A percentile compares a stretch with the other conserved stretches of the same genome.
These are phyloP conservation scores for Enteromius afrohamiltoni DNA, from an alignment of 2,797 vertebrate genomes.

Conservation along the genomic window DNA sequence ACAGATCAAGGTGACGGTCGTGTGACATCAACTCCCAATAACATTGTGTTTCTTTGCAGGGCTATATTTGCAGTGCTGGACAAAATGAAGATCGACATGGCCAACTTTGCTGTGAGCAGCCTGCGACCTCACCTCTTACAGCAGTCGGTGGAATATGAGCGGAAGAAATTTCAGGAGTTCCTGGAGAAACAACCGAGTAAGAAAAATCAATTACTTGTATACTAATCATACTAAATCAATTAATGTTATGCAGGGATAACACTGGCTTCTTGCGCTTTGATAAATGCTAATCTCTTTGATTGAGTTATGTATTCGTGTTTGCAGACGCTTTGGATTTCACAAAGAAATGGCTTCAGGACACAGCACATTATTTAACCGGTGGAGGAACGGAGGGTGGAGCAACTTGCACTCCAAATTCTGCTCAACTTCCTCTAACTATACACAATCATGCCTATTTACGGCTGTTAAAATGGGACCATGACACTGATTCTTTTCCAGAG, in stretches of 20 bases:
- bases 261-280: not conserved
- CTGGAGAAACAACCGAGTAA: slow-evolving; percentile 94
- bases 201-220: slow-evolving; percentile 49
- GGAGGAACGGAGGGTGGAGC: slow-evolving; percentile 56
- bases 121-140: slow-evolving; percentile 94
- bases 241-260: not conserved
- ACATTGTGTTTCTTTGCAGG: slow-evolving; percentile 68
- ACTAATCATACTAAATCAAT: not conserved
- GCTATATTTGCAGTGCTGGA: slow-evolving; percentile 92
- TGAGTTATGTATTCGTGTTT: slow-evolving; percentile 37
- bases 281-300: slow-evolving; percentile 1
- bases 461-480: slow-evolving; percentile 91
- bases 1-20: not conserved
- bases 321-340: slow-evolving; percentile 93
- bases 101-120: slow-evolving; percentile 92
- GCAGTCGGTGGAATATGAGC: slow-evolving; percentile 95
- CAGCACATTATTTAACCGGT: slow-evolving; percentile 75
- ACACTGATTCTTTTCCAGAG: slow-evolving; percentile 88
- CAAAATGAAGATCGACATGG: slow-evolving; percentile 98
- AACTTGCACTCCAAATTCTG: slow-evolving; percentile 62
- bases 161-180: slow-evolving; percentile 94
- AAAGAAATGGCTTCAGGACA: slow-evolving; percentile 90
- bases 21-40: not conserved
- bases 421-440: slow-evolving; percentile 71
- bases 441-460: slow-evolving; percentile 90